phyloP scores from a whole-genome alignment of 2,888 invertebrate genomes.

The Synergus gifuensis region DNA sequence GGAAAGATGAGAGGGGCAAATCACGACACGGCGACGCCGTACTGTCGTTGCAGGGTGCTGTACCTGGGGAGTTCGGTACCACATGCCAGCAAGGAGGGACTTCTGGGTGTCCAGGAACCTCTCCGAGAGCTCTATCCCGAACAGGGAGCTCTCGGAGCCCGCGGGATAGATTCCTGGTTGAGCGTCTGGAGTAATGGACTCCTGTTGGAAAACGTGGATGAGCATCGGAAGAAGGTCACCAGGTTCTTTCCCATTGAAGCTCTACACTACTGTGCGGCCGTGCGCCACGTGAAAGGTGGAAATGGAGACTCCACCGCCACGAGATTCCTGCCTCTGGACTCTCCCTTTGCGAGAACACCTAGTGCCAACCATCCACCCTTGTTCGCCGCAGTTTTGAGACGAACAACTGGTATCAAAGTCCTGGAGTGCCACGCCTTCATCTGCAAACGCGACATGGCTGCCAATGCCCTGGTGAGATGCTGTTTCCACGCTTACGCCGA shows the following conservation, averaged over 20 bases:
- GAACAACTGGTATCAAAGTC: constrained; percentile 98
- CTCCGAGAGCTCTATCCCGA: constrained; percentile 97
- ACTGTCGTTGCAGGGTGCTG: constrained; percentile 96
- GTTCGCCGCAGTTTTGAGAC: constrained; percentile 96
- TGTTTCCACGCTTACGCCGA: constrained; percentile 99
- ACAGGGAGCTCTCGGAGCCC: constrained; percentile 91
- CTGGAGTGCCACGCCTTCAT: constrained; percentile 99
- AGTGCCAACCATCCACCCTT: constrained; percentile 96
- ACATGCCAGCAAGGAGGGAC: constrained; percentile 97
- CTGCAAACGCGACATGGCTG: constrained; percentile 97
- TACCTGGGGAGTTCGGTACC: constrained; percentile 98
- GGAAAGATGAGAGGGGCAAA: constrained; percentile 73
- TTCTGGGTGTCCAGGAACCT: constrained; percentile 98
- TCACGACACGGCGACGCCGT: constrained; percentile 91
- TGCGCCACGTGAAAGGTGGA: constrained; percentile 86
- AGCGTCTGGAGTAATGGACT: constrained; percentile 99
- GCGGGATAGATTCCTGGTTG: constrained; percentile 97
- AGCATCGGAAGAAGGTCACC: constrained; percentile 95
- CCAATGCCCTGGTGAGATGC: constrained; percentile 97
- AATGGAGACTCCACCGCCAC: constrained; percentile 83
- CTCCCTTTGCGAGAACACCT: constrained; percentile 95
- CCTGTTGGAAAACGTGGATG: constrained; percentile 96
- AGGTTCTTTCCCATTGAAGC: constrained; percentile 97
- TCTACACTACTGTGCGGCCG: constrained; percentile 97
- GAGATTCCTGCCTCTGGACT: constrained; percentile 95